These are phyloP conservation scores for Gerris lacustris DNA, from an alignment of 2,888 invertebrate species.

Conservation along the genomic window DNA sequence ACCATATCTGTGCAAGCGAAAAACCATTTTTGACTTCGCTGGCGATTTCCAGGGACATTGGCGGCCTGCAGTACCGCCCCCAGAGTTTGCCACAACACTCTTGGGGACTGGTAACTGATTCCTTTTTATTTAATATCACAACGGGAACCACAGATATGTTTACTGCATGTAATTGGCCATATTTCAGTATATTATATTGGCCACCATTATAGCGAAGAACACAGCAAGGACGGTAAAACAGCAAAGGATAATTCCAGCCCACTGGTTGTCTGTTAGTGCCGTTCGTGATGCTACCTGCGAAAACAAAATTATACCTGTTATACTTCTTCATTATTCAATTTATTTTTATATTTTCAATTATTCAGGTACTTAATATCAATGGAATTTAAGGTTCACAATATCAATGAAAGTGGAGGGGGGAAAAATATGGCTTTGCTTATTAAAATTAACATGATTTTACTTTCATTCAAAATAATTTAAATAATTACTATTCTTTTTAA, in stretches of 20 bases:
- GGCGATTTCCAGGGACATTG: no score
- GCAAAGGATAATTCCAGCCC: conserved; percentile 49
- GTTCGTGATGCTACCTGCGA: conserved; percentile 34
- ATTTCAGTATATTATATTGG: conserved; percentile 39
- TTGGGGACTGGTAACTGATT: background rate
- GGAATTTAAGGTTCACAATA: no score
- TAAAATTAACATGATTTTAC: no score
- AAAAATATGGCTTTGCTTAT: no score
- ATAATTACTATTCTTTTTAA: no score
- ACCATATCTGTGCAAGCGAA: background rate
- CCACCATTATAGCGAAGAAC: conserved; percentile 48
- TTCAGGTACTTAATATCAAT: no score
- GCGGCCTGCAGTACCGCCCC: no score
- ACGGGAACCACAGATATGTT: conserved; percentile 1
- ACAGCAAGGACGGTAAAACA: conserved; percentile 50
- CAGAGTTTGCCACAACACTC: no score
- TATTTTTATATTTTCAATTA: no score
- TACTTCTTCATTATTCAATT: conserved; percentile 4
- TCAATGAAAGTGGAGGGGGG: no score
- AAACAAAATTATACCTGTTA: conserved; percentile 7
- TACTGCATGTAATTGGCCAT: conserved; percentile 11
- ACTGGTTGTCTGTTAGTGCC: conserved; percentile 46
- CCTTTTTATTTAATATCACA: background rate
- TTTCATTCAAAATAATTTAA: no score
- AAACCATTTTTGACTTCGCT: no score